Base-by-base conservation (phyloP, 2,888 invertebrate genomes). In the Mesorhabditis sp. region DNA sequence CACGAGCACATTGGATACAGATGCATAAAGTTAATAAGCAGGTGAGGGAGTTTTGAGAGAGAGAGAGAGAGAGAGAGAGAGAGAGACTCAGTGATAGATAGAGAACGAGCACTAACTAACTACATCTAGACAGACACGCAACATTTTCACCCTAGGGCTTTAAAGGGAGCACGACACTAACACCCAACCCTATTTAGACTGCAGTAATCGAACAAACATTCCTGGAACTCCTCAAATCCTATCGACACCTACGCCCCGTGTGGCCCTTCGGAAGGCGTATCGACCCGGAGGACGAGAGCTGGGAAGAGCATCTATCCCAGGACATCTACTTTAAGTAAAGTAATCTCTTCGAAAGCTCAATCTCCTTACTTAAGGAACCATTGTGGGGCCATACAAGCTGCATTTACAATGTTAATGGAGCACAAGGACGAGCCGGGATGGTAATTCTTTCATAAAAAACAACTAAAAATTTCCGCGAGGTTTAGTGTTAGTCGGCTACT, bases 1-100 rank as follows among this genome's bases (percentile, higher is more conserved):
- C 82, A 5, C 70, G 82, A 66, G 76, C 80, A 6, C 83, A 83
- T 71, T 83, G 83, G 83, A 81, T 83, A 62, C 82, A 82, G 73
- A 71, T 83, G 44, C 79, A 77, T 58, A 83, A 83, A 68, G 76
- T 75, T 41, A 83, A 81, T 68, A 77, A 77, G 67, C 83, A 83
- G 74, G 80, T 80, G 10, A 43, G 45, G 65, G 41, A 62, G 6
- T 44, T 4, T 65, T n/a, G 28, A 28, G 28, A 28, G 28, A 28
- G 28, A 28, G 28, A 28, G 28, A 28, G 28, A 28, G 28, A 28
- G 1, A 28, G 28, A 2, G 28, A 28, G 28, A 28, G 2, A 28
- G 2, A 28, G 28, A 28, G 28, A 28, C 28, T 28, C 28, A 28
- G 1, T 28, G 28, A 28, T 28, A 28, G 28, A 28, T 28, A 28